These are phyloP conservation scores for Acanthococcus lagerstroemiae DNA, from an alignment of 2,888 invertebrate species.

Conservation along the genomic window DNA sequence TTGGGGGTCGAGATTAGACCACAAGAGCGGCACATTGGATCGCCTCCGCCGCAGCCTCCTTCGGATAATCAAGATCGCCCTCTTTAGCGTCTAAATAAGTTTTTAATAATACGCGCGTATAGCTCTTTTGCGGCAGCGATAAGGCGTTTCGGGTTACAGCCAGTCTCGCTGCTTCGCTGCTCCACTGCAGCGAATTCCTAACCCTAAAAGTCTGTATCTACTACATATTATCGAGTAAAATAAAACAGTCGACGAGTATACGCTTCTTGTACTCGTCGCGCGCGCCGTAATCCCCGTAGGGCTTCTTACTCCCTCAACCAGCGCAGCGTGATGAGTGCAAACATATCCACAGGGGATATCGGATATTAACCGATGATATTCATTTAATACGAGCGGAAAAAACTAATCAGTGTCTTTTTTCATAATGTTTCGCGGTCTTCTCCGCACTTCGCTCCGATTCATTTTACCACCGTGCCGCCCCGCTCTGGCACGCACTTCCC, in stretches of 20 bases:
- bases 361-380: constrained; percentile 26
- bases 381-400: constrained; percentile 22
- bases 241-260: background rate
- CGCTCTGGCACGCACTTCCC: background rate
- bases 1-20: constrained; percentile 13
- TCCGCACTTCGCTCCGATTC: no score
- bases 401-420: constrained; percentile 21
- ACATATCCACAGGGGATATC: constrained; percentile 24
- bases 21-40: constrained; percentile 1
- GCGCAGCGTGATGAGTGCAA: constrained; percentile 29
- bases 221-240: background rate
- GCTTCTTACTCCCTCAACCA: constrained; percentile 26
- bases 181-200: constrained; percentile 1
- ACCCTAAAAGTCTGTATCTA: background rate
- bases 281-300: constrained; percentile 25
- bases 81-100: constrained; percentile 23
- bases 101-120: constrained; percentile 30
- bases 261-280: constrained; percentile 8
- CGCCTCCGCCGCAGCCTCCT: constrained; percentile 8
- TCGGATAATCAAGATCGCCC: constrained; percentile 23
- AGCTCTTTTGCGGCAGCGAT: constrained; percentile 25
- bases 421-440: background rate
- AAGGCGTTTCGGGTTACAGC: constrained; percentile 28
- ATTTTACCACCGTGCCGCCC: background rate
- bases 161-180: background rate